A percentile compares a stretch with the other conserved stretches of the same genome.
phyloP scores from a whole-genome alignment of 1,140 invertebrate genomes.

The Eupristina koningsbergeri region DNA sequence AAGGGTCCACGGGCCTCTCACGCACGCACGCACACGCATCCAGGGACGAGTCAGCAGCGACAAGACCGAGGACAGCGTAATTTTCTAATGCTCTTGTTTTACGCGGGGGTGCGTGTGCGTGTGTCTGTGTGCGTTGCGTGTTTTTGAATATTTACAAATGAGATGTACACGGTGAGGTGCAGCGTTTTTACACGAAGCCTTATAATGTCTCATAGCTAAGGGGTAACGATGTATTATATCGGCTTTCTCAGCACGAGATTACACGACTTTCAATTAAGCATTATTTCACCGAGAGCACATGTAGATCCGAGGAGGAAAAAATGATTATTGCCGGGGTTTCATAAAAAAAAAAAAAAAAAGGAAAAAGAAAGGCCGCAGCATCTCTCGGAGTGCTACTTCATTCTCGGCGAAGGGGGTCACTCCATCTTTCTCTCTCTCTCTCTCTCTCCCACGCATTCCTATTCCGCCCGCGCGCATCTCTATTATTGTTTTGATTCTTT shows the following conservation, averaged over 20 bases:
- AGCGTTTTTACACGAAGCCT: not conserved
- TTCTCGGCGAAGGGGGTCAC: not conserved
- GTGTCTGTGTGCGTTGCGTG: too few relatives aligned
- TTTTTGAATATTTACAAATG: not conserved
- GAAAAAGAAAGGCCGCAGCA: too few relatives aligned
- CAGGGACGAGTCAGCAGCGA: not conserved
- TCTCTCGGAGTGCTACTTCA: not conserved
- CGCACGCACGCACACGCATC: not conserved
- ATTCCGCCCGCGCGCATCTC: not conserved
- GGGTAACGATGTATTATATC: conserved; percentile 1
- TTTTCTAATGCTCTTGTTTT: not conserved
- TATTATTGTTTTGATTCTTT: conserved; percentile 11
- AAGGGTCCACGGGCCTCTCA: not conserved
- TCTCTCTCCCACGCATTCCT: not conserved
- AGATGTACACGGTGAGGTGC: not conserved
- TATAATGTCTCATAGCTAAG: not conserved
- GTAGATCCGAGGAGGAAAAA: not conserved
- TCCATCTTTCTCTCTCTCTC: not conserved
- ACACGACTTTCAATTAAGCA: conserved; percentile 9
- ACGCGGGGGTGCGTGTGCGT: not conserved
- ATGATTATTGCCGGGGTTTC: not conserved
- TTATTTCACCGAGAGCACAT: not conserved
- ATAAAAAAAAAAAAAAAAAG: too few relatives aligned
- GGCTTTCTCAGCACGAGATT: not conserved
- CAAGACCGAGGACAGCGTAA: not conserved